phyloP scores from a whole-genome alignment of 1,140 invertebrate species.

The Nautilus pompilius region DNA sequence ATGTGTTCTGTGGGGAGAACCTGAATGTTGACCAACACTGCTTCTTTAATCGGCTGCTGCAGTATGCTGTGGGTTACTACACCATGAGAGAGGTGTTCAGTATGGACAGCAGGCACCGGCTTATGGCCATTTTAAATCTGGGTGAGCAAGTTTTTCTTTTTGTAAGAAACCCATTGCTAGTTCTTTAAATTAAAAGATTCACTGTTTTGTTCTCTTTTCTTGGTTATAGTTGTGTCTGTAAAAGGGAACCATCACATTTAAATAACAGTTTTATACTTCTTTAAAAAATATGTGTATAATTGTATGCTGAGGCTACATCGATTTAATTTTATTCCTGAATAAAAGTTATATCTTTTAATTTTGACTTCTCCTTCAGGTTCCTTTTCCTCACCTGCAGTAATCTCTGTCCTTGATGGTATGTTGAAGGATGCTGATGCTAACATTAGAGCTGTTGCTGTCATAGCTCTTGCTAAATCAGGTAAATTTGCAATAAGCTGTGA shows the following conservation, averaged over 20 bases:
- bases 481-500: too few species aligned
- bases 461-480: slow-evolving; percentile 45
- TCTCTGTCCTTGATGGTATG: slow-evolving; percentile 31
- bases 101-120: slow-evolving; percentile 38
- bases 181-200: too few species aligned
- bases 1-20: slow-evolving; percentile 29
- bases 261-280: too few species aligned
- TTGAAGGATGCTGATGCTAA: slow-evolving; percentile 41
- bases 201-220: too few species aligned
- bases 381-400: slow-evolving; percentile 37
- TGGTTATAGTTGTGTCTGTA: too few species aligned
- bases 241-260: too few species aligned
- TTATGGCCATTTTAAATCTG: slow-evolving; percentile 41
- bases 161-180: too few species aligned
- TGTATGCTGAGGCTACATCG: too few species aligned
- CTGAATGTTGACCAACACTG: slow-evolving; percentile 20
- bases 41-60: slow-evolving; percentile 30
- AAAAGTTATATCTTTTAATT: not conserved
- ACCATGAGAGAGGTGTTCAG: slow-evolving; percentile 40
- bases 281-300: too few species aligned
- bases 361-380: slow-evolving; percentile 23
- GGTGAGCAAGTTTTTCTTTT: slow-evolving; percentile 29
- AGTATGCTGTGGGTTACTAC: slow-evolving; percentile 30
- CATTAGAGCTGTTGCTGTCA: slow-evolving; percentile 39
- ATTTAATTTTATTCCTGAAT: too few species aligned